These are phyloP conservation scores for Aleiodes sp. DNA, from an alignment of 1,140 invertebrate species.

Conservation along the genomic window DNA sequence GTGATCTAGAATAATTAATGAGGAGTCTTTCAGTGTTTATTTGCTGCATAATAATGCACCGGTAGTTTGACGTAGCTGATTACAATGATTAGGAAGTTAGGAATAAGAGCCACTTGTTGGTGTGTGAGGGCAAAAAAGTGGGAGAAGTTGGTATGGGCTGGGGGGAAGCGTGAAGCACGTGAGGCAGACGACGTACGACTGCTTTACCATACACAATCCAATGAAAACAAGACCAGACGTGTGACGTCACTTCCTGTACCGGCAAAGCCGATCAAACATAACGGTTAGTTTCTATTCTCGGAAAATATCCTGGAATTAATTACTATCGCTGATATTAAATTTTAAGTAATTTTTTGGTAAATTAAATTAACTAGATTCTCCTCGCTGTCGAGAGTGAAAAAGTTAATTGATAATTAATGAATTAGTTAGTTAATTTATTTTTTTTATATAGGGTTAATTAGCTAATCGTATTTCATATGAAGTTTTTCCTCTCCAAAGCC, in stretches of 20 bases:
- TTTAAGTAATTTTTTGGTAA: background rate
- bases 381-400: background rate
- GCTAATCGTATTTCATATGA: no score
- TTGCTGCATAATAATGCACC: background rate
- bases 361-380: background rate
- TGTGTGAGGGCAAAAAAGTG: background rate
- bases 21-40: background rate
- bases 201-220: background rate
- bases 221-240: constrained; percentile 8
- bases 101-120: constrained; percentile 26
- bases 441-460: no score
- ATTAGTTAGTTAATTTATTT: constrained; percentile 8
- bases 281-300: background rate
- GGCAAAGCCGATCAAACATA: background rate
- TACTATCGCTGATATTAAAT: background rate
- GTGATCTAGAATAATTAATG: background rate
- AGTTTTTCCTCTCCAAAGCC: no score
- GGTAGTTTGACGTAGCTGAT: background rate
- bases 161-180: constrained; percentile 12
- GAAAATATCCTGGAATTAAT: background rate
- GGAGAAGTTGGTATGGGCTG: background rate
- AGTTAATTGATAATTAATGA: background rate
- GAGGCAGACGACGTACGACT: constrained; percentile 2
- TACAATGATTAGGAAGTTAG: constrained; percentile 23
- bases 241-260: constrained; percentile 7